Conservation (phyloP, 92 coral and sea anemone species). For the Blastomussa wellsi region DNA sequence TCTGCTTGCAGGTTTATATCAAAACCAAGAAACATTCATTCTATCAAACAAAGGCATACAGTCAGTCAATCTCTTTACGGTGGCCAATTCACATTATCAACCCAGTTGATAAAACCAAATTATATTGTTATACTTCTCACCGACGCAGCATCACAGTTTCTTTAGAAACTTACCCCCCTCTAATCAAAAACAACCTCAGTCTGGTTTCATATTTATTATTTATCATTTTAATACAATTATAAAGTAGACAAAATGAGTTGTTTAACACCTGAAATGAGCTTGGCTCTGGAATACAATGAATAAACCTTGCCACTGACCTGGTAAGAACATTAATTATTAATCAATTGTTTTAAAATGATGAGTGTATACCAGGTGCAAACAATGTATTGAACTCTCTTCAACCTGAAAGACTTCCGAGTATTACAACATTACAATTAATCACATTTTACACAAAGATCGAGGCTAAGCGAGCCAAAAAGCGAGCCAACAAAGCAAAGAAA, state of each 20-base stretch:
- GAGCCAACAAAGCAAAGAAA: not conserved
- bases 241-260: constrained; percentile 11
- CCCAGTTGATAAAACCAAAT: no score
- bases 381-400: not conserved
- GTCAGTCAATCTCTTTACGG: no score
- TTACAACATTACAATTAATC: not conserved
- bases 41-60: no score
- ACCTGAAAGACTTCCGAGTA: not conserved
- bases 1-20: no score
- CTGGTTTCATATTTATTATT: not conserved
- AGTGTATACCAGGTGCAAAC: not conserved
- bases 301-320: not conserved
- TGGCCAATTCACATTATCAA: no score
- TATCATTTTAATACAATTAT: constrained; percentile 6
- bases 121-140: no score
- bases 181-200: not conserved
- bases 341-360: not conserved
- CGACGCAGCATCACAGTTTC: no score
- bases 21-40: no score
- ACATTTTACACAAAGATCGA: not conserved
- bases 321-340: constrained; percentile 1
- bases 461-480: not conserved
- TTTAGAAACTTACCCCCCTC: no score
- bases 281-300: constrained; percentile 19
- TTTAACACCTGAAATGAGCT: constrained; percentile 40